Evolutionary conservation across 2,113 vertebrate genomes (phyloP).

Genomic region (Cochlearius cochlearius): DNA sequence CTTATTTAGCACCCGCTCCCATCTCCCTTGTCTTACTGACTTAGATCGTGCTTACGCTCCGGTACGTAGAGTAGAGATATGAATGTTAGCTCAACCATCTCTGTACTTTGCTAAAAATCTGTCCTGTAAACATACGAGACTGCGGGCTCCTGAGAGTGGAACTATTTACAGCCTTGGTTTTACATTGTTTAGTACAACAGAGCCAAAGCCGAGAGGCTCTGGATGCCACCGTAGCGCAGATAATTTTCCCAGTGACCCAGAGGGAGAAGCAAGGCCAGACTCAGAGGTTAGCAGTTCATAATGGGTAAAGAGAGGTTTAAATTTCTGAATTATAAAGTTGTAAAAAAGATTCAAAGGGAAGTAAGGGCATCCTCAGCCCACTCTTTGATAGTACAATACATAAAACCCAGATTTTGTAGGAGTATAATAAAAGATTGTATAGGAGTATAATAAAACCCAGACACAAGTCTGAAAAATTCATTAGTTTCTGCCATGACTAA

Average conservation of each 20-base stretch:
- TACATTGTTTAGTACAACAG: not conserved
- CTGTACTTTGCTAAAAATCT: not conserved
- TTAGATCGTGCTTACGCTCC: fast-evolving
- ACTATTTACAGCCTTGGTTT: slow-evolving; percentile 15
- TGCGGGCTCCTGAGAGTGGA: not conserved
- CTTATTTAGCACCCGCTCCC: not conserved
- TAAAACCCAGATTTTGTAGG: slow-evolving; percentile 47
- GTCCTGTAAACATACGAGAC: not conserved
- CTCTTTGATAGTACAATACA: slow-evolving; percentile 17
- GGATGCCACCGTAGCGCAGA: not conserved
- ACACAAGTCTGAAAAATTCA: slow-evolving; percentile 59
- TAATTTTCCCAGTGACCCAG: not conserved
- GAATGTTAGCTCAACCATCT: not conserved
- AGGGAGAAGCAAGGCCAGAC: not conserved
- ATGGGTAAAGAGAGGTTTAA: slow-evolving; percentile 16
- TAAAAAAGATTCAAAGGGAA: slow-evolving; percentile 59
- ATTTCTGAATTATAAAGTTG: slow-evolving; percentile 58
- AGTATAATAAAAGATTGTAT: slow-evolving; percentile 64
- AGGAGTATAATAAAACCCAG: slow-evolving; percentile 57
- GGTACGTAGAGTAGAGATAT: not conserved
- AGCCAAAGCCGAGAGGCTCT: not conserved
- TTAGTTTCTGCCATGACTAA: slow-evolving; percentile 50
- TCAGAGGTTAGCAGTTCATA: not conserved
- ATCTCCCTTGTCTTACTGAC: not conserved
- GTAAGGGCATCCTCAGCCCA: slow-evolving; percentile 2